Percentiles rank a stretch among this genome's conserved stretches.
Evolutionary conservation across 2,797 vertebrate genomes (phyloP).

Genomic region (Siniperca undulata): DNA sequence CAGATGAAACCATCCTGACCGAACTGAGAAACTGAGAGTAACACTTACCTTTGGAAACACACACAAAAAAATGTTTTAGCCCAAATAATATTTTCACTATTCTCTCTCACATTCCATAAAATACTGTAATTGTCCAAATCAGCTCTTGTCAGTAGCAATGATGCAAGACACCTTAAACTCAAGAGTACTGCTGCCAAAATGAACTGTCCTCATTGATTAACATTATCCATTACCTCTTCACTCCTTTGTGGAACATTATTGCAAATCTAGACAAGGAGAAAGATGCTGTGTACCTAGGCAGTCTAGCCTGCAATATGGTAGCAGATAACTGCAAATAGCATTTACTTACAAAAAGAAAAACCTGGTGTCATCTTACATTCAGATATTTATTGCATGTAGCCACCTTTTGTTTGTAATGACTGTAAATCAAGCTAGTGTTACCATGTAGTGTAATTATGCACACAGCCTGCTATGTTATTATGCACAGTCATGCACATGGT

Average conservation of each 20-base stretch:
- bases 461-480: constrained; percentile 39
- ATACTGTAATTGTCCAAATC: constrained; percentile 64
- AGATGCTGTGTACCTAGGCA: constrained; percentile 58
- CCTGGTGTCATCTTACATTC: background rate
- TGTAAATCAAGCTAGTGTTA: constrained; percentile 37
- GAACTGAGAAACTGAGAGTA: constrained; percentile 14
- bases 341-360: constrained; percentile 22
- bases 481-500: constrained; percentile 50
- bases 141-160: constrained; percentile 59
- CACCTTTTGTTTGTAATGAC: constrained; percentile 21
- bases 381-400: constrained; percentile 29
- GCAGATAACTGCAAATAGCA: constrained; percentile 40
- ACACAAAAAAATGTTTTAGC: constrained; percentile 32
- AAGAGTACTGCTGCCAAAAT: constrained; percentile 64
- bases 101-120: constrained; percentile 40
- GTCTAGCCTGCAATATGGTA: constrained; percentile 27
- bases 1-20: constrained; percentile 57
- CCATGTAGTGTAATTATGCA: constrained; percentile 43
- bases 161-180: constrained; percentile 59
- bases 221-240: constrained; percentile 66
- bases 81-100: constrained; percentile 27
- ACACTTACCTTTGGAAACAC: constrained; percentile 24
- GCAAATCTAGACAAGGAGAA: constrained; percentile 53
- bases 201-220: constrained; percentile 68
- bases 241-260: constrained; percentile 65